These are phyloP conservation scores for Lepidocyrtinus sp. DNA, from an alignment of 2,888 invertebrate genomes.

Conservation along the genomic window DNA sequence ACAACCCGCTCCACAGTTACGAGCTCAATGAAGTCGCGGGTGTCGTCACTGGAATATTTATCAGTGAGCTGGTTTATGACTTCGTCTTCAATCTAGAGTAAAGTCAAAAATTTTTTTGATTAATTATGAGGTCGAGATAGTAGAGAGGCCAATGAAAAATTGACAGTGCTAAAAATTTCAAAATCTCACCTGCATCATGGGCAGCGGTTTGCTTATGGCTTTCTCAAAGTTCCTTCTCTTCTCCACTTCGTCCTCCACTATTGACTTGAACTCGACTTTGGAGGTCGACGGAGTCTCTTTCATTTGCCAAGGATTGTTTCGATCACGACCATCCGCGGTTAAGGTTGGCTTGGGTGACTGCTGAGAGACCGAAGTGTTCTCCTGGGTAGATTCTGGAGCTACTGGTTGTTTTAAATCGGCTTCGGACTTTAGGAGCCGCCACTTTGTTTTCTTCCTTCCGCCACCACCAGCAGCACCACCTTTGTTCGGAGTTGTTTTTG, in stretches of 20 bases:
- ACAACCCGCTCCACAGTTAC: slow-evolving; percentile 54
- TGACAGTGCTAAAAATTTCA: too few relatives aligned
- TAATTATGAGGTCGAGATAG: slow-evolving; percentile 1
- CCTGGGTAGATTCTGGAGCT: background rate
- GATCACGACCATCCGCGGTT: slow-evolving; percentile 41
- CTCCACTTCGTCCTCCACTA: slow-evolving; percentile 82
- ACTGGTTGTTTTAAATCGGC: background rate
- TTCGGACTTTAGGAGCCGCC: slow-evolving; percentile 58
- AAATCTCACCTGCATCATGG: slow-evolving; percentile 80
- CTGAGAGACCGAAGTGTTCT: background rate
- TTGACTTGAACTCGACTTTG: slow-evolving; percentile 74
- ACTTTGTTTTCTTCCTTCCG: slow-evolving; percentile 62
- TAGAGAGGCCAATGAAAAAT: too few relatives aligned
- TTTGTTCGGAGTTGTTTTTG: background rate
- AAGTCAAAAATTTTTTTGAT: background rate
- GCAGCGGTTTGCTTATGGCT: slow-evolving; percentile 82
- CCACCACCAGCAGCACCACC: background rate
- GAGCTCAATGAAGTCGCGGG: slow-evolving; percentile 76
- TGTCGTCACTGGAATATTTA: slow-evolving; percentile 82
- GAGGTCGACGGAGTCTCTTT: background rate
- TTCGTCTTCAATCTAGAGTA: slow-evolving; percentile 84
- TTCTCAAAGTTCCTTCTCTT: slow-evolving; percentile 82
- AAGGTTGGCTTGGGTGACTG: background rate
- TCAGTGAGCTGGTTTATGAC: slow-evolving; percentile 85
- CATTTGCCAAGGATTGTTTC: slow-evolving; percentile 64